These are phyloP conservation scores for Liolophura sinensis DNA, from an alignment of 1,140 invertebrate genomes.

Conservation along the genomic window DNA sequence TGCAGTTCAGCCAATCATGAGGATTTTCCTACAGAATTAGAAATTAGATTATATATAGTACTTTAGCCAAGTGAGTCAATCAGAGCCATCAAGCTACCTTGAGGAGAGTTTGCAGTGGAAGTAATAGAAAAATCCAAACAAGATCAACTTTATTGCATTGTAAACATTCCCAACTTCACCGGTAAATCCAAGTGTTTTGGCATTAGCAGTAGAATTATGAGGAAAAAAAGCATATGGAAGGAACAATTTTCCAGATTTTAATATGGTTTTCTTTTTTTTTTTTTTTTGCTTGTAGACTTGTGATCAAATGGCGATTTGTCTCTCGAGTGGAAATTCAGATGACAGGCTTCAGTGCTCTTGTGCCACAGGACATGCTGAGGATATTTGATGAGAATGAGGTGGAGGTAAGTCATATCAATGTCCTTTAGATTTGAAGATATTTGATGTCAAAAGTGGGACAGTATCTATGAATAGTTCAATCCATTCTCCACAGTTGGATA, in stretches of 20 bases:
- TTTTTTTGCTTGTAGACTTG: slow-evolving; percentile 69
- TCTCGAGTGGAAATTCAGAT: slow-evolving; percentile 94
- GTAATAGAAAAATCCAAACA: not conserved
- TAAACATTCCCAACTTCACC: too few species aligned
- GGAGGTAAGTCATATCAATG: slow-evolving; percentile 63
- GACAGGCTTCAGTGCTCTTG: slow-evolving; percentile 92
- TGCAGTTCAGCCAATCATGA: too few species aligned
- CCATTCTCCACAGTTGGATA: too few species aligned
- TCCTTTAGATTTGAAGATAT: not conserved
- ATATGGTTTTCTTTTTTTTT: too few species aligned
- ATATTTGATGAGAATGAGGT: slow-evolving; percentile 98
- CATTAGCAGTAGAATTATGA: not conserved
- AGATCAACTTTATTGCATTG: too few species aligned
- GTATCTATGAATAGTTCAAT: too few species aligned
- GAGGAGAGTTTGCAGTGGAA: not conserved
- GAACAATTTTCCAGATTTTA: too few species aligned
- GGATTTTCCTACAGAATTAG: too few species aligned
- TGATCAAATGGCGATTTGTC: slow-evolving; percentile 97
- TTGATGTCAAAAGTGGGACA: not conserved
- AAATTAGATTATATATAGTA: too few species aligned
- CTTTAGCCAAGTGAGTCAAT: too few species aligned
- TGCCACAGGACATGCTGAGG: slow-evolving; percentile 87
- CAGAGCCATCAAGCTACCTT: too few species aligned
- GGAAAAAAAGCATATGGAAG: not conserved
- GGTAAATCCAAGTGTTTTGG: too few species aligned